Percentiles rank a stretch among this genome's conserved stretches.
Conservation (phyloP, 1,140 invertebrate species). For the Musca domestica region DNA sequence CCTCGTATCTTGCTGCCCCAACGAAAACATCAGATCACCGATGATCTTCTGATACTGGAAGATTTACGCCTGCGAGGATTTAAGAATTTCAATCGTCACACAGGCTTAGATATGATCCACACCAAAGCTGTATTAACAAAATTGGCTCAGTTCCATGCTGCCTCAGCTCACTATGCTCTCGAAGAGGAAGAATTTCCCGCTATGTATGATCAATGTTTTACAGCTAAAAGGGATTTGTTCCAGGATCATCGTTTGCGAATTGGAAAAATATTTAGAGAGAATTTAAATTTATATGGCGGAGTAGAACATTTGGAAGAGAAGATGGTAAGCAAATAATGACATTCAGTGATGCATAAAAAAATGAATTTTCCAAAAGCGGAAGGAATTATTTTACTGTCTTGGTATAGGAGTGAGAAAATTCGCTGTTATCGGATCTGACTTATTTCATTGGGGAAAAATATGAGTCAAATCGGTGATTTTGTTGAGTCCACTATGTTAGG, state of each 20-base stretch:
- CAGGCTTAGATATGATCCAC: slow-evolving; percentile 58
- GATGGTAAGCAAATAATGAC: slow-evolving; percentile 9
- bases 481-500: too few relatives aligned
- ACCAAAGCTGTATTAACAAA: slow-evolving; percentile 56
- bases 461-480: too few relatives aligned
- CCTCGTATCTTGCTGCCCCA: slow-evolving; percentile 32
- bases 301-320: not conserved
- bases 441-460: too few relatives aligned
- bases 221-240: not conserved
- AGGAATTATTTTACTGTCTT: too few relatives aligned
- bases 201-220: slow-evolving; percentile 8
- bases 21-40: not conserved
- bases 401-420: too few relatives aligned
- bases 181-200: slow-evolving; percentile 28
- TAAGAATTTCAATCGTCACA: slow-evolving; percentile 56
- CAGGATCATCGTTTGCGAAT: not conserved
- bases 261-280: not conserved
- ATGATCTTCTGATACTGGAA: slow-evolving; percentile 55
- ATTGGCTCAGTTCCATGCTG: slow-evolving; percentile 60
- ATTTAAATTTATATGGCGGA: slow-evolving; percentile 17
- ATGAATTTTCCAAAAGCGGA: too few relatives aligned
- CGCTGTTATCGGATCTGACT: too few relatives aligned
- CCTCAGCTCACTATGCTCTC: slow-evolving; percentile 50
- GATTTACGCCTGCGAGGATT: slow-evolving; percentile 58
- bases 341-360: too few relatives aligned